Evolutionary conservation across 2,113 vertebrate species (phyloP).

Genomic region (Psittacula cyanocephala): DNA sequence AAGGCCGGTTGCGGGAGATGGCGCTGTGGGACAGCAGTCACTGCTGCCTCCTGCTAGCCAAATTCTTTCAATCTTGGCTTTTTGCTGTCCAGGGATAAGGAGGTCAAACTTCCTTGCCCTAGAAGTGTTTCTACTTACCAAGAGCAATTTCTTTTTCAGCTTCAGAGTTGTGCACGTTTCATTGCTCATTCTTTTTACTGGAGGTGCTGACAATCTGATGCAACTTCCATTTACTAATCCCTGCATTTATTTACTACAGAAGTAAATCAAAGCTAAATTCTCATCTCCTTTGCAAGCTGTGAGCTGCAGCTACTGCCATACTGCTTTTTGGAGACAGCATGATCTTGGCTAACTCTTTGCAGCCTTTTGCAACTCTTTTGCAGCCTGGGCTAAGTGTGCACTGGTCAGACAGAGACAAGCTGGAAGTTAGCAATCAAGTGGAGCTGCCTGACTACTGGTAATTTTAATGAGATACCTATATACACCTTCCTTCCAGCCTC

Average conservation of each 20-base stretch:
- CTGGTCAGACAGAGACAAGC: not conserved
- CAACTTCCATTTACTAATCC: not conserved
- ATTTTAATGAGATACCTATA: not conserved
- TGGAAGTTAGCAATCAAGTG: not conserved
- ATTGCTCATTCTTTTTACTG: not conserved
- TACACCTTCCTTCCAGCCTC: not conserved
- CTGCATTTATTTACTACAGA: not conserved
- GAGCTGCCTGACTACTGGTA: not conserved
- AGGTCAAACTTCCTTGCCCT: not conserved
- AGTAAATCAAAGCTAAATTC: not conserved
- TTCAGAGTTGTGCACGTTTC: not conserved
- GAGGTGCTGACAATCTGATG: not conserved
- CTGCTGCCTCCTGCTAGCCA: not conserved
- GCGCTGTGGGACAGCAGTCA: conserved; percentile 37
- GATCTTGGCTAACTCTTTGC: not conserved
- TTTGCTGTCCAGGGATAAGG: not conserved
- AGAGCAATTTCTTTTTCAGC: not conserved
- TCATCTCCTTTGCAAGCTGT: not conserved
- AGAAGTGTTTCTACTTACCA: not conserved
- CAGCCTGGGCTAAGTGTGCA: not conserved
- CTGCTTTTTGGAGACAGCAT: not conserved
- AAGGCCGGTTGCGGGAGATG: not conserved
- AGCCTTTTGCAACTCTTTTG: not conserved
- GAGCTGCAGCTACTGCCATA: not conserved
- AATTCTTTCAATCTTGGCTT: not conserved